Evolutionary conservation across 2,888 invertebrate species (phyloP), one percentile per base, ranked within the genome.

Genomic region (Lepas anatifera): DNA sequence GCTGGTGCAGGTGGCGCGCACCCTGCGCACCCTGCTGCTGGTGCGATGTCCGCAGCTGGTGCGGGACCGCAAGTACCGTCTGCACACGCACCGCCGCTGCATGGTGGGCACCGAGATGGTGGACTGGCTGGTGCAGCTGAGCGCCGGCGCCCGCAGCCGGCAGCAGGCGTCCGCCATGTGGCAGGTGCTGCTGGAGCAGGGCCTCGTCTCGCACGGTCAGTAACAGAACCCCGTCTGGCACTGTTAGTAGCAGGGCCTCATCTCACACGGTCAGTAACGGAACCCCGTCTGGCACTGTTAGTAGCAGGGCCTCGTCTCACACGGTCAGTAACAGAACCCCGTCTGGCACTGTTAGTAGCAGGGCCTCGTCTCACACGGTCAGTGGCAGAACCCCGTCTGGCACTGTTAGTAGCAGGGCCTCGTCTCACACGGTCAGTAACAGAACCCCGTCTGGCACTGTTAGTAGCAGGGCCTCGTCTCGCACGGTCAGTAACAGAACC

Each of bases 121-220:
- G 66, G 89, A 90, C 79, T 92, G 90, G 90, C 79, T 91, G 73
- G 80, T 89, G 75, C 84, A 84, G 75, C 81, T 87, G 75, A 84
- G 86, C 68, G 75, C 78, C 37, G 74, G 75, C 74, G 86, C 87
- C 22, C 86, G 87, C 83, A 79, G 80, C 3, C 82, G 89, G 72
- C 84, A 85, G 74, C 88, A 89, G 78, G 89, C 89, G 68, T 85
- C 87, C 68, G 89, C 88, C 73, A 90, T 91, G 87, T 91, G 89
- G 89, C 91, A 92, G 79, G 88, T 87, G 0, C 80, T 91, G 69
- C 81, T 91, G 52, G 91, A 91, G 78, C 89, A 90, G 80, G 89
- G 89, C 67, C 86, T 90, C 72, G 84, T 92, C 73, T 83, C 85
- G 69, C 89, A 89, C 79, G 89, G 89, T 89, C 78, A 81, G 83